Evolutionary conservation across 1,140 invertebrate genomes (phyloP).

Genomic region (Ceratina japonica): DNA sequence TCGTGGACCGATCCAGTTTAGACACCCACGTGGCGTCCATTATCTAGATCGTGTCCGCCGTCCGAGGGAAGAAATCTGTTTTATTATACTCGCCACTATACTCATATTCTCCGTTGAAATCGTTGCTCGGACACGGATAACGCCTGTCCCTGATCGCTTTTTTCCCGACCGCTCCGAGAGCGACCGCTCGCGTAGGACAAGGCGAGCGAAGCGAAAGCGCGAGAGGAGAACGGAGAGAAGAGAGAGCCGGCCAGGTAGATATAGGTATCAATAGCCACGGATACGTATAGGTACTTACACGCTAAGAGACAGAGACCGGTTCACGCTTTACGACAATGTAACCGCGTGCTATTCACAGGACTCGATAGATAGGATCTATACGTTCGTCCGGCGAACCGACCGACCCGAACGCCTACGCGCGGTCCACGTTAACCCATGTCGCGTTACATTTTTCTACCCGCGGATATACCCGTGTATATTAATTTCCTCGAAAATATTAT

Average conservation of each 20-base stretch:
- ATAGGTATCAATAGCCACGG: slow-evolving; percentile 41
- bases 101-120: slow-evolving; percentile 45
- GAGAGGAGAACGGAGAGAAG: background rate
- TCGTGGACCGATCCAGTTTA: slow-evolving; percentile 48
- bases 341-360: slow-evolving; percentile 52
- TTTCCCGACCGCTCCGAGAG: background rate
- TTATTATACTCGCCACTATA: slow-evolving; percentile 14
- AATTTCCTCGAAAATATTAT: slow-evolving; percentile 8
- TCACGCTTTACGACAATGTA: slow-evolving; percentile 60
- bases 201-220: background rate
- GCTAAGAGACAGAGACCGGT: slow-evolving; percentile 56
- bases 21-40: slow-evolving; percentile 44
- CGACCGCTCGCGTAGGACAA: background rate
- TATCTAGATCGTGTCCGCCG: slow-evolving; percentile 47
- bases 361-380: slow-evolving; percentile 59
- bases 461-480: slow-evolving; percentile 4
- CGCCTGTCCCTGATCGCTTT: background rate
- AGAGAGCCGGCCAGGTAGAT: slow-evolving; percentile 3
- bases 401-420: slow-evolving; percentile 36
- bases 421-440: slow-evolving; percentile 37
- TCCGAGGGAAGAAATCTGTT: slow-evolving; percentile 25
- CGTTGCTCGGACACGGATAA: slow-evolving; percentile 29
- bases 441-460: slow-evolving; percentile 15
- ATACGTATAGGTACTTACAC: slow-evolving; percentile 23
- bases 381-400: slow-evolving; percentile 37